These are phyloP conservation scores for Oscheius sp. DNA, from an alignment of 2,888 invertebrate species.

Conservation along the genomic window DNA sequence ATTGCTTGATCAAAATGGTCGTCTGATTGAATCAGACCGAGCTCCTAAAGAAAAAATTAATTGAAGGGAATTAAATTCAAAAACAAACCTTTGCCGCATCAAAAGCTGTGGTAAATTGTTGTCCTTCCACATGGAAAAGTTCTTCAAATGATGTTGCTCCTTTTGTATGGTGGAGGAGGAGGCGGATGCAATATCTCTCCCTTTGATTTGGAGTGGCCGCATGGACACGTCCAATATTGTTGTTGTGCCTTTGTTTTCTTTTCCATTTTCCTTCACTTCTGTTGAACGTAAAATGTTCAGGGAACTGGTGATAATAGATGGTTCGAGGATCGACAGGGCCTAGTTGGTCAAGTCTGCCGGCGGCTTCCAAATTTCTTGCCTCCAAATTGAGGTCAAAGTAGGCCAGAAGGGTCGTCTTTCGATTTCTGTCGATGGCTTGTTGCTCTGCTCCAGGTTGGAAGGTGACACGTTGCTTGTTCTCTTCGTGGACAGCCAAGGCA, in stretches of 20 bases:
- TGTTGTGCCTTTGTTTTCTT: neutral
- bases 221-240: slow-evolving; percentile 11
- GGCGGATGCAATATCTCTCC: slow-evolving; percentile 7
- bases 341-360: neutral
- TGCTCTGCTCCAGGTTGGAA: slow-evolving; percentile 5
- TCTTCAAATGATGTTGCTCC: slow-evolving; percentile 12
- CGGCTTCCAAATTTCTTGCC: neutral
- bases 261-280: neutral
- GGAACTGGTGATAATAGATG: slow-evolving; percentile 4
- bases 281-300: slow-evolving; percentile 6
- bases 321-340: slow-evolving; percentile 3
- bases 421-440: neutral
- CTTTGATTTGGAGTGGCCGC: neutral
- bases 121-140: neutral
- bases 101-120: neutral
- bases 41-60: neutral
- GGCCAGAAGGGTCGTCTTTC: neutral
- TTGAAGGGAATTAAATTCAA: too few relatives aligned
- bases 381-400: neutral
- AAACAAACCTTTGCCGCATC: slow-evolving; percentile 8
- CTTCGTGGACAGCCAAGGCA: neutral
- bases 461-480: neutral
- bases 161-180: neutral
- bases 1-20: slow-evolving; percentile 21
- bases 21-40: slow-evolving; percentile 1